Evolutionary conservation across 2,113 vertebrate genomes (phyloP), one percentile per base, ranked within the genome.

Genomic region (Sterrhoptilus dennistouni): DNA sequence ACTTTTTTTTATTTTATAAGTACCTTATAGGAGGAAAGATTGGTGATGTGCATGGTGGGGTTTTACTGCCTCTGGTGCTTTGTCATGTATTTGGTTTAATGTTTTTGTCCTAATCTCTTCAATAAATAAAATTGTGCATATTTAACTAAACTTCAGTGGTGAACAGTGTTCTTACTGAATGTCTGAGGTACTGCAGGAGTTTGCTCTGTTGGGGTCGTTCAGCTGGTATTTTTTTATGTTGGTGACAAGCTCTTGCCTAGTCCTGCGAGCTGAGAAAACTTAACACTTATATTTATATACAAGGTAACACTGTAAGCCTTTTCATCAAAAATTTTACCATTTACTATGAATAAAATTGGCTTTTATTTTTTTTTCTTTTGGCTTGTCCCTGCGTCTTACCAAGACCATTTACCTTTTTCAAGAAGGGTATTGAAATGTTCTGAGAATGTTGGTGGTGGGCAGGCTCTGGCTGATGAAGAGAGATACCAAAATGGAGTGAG

Each of bases 61-160:
- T 98, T 98, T 99, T 97, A 97, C 98, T 99, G 99, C 99, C 99
- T 99, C 99, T 99, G 99, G 99, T 99, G 99, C 99, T 99, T 99
- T 99, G 99, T 99, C 99, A 99, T 98, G 99, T 99, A 99, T 99
- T 98, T 98, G 98, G 99, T 99, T 99, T 99, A 98, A 99, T 99
- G 99, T 99, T 99, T 98, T 99, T 99, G 99, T 99, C 99, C 98
- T 99, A 99, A 99, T 99, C 99, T 99, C 99, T 99, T 99, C 99
- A 98, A 99, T 99, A 99, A 99, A 99, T 99, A 99, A 99, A 98
- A 99, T 99, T 98, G 99, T 99, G 98, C 98, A 98, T 98, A 98
- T 98, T 98, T 98, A 98, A 98, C 98, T 98, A 98, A 98, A 97
- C 52, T 78, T 83, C 19, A 38, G 27, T 87, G 56, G 72, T 93